Conservation (phyloP, 2,113 vertebrate species). For the Panurus biarmicus region DNA sequence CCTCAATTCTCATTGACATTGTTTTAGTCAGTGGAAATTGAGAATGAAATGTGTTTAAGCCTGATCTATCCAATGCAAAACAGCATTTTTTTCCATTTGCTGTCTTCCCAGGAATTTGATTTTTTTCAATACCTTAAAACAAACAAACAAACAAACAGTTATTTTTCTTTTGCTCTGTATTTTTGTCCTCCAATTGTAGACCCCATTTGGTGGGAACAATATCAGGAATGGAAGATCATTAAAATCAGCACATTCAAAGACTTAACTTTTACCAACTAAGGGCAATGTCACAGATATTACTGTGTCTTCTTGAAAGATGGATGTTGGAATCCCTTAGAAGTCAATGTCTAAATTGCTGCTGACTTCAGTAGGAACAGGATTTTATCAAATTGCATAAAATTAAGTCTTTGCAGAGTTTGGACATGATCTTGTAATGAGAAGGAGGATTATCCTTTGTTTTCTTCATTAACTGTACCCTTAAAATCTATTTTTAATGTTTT, state of each 20-base stretch:
- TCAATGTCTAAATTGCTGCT: background rate
- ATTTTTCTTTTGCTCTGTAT: background rate
- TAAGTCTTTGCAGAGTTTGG: background rate
- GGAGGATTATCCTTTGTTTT: background rate
- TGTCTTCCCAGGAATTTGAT: background rate
- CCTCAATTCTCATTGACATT: background rate
- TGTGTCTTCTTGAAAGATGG: background rate
- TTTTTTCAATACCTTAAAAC: background rate
- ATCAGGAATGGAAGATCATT: background rate
- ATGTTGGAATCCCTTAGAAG: background rate
- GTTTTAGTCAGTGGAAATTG: background rate
- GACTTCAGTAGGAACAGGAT: background rate
- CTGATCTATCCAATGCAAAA: background rate
- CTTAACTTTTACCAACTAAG: background rate
- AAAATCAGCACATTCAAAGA: background rate
- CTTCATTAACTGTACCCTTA: background rate
- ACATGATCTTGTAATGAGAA: background rate
- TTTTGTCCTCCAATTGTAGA: background rate
- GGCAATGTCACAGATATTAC: background rate
- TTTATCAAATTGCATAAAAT: background rate
- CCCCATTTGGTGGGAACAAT: background rate
- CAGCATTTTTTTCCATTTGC: background rate
- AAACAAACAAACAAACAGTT: background rate
- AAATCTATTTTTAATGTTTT: background rate
- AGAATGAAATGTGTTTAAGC: background rate